A percentile compares a stretch with the other conserved stretches of the same genome.
phyloP scores from a whole-genome alignment of 2,888 invertebrate species.

The Ecliptopera silaceata region DNA sequence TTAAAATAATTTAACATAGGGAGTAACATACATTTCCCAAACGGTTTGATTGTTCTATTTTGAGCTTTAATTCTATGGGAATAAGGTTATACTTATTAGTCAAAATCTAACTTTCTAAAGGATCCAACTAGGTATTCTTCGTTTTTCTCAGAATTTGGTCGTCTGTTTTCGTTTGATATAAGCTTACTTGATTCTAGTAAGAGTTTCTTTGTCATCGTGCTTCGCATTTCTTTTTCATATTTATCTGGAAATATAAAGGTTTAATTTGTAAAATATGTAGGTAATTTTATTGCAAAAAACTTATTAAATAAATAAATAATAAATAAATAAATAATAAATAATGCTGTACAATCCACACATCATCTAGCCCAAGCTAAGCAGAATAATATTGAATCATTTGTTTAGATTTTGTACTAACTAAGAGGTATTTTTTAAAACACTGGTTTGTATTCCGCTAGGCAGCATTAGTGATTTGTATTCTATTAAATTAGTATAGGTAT shows the following conservation, averaged over 20 bases:
- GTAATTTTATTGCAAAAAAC: background rate
- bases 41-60: slow-evolving; percentile 5
- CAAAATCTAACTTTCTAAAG: slow-evolving; percentile 67
- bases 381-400: too few relatives aligned
- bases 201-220: slow-evolving; percentile 52
- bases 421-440: too few relatives aligned
- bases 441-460: too few relatives aligned
- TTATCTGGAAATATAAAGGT: slow-evolving; percentile 49
- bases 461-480: too few relatives aligned
- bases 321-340: too few relatives aligned
- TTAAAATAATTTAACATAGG: background rate
- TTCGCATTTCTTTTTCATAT: slow-evolving; percentile 58
- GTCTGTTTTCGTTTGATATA: slow-evolving; percentile 61
- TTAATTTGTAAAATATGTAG: background rate
- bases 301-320: too few relatives aligned
- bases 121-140: slow-evolving; percentile 64
- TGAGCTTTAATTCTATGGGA: background rate
- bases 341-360: too few relatives aligned
- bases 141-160: slow-evolving; percentile 53
- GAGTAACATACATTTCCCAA: too few relatives aligned
- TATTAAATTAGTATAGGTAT: too few relatives aligned
- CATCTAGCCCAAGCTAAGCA: too few relatives aligned
- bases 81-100: slow-evolving; percentile 44
- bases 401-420: too few relatives aligned
- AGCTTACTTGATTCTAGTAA: slow-evolving; percentile 56